Evolutionary conservation across 2,888 invertebrate genomes (phyloP).

Genomic region (Rotaria magnacalcarata): DNA sequence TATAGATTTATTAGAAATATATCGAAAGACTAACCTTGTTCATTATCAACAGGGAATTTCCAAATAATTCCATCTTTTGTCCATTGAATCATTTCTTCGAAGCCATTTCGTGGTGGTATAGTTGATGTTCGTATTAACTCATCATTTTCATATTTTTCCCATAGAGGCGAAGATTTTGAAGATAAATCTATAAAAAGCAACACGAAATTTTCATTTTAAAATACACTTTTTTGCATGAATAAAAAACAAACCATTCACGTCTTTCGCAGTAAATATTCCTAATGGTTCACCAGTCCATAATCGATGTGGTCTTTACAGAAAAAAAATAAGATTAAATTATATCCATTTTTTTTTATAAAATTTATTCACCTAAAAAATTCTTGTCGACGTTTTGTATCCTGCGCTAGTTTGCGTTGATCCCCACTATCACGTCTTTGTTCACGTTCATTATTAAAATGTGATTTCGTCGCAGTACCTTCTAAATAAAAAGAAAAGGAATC

Average conservation of each 20-base stretch:
- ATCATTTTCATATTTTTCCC: constrained; percentile 39
- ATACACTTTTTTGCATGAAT: too few species aligned
- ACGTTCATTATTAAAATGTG: background rate
- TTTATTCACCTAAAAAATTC: background rate
- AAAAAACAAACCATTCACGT: background rate
- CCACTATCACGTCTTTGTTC: background rate
- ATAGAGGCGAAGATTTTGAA: constrained; percentile 31
- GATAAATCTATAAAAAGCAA: background rate
- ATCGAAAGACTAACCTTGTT: constrained; percentile 68
- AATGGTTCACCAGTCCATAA: constrained; percentile 26
- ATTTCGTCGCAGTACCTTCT: background rate
- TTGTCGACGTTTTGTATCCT: background rate
- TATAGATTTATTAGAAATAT: too few species aligned
- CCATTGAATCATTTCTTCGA: constrained; percentile 87
- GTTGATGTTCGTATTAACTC: constrained; percentile 35
- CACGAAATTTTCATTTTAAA: too few species aligned
- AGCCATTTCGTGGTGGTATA: constrained; percentile 71
- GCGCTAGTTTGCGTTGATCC: background rate
- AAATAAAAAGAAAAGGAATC: background rate
- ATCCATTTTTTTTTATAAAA: background rate
- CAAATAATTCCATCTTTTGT: constrained; percentile 88
- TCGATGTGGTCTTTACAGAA: background rate
- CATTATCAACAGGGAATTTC: constrained; percentile 94
- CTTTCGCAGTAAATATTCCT: background rate
- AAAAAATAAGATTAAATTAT: background rate